Base-by-base conservation (phyloP, 1,140 invertebrate species). In the Caenorhabditis briggsae region DNA sequence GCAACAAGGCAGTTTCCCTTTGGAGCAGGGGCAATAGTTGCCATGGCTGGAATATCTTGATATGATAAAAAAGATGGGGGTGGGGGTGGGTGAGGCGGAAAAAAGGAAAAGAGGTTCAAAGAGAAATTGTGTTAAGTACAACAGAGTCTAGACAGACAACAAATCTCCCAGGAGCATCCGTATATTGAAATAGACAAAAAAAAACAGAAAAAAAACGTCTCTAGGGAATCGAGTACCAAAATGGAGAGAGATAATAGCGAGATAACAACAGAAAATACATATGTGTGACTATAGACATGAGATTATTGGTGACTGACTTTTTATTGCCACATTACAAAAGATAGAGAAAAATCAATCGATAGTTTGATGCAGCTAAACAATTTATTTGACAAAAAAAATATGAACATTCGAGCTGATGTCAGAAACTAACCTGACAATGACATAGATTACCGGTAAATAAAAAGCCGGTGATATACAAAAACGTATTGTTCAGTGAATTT, bases 1-100 rank as follows among this genome's bases (percentile, higher is more conserved):
- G 70, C 70, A 3, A 78, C 70, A 78, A 78, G 70, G 46, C 70
- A 78, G 14, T 50, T 50, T 50, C 70, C 70, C 70, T 78, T 78
- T 11, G 70, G 70, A n/a, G 70, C 70, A 8, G 70, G 70, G 46
- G 70, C 70, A 50, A 78, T 46, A 23, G 70, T 53, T 78, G 70
- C 70, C 70, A 78, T 78, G 46, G 70, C 70, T 78, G 46, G 23
- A 61, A 33, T 8, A 33, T 7, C 6, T 11, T 33, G 11, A 12
- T 61, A 25, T 25, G 25, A 61, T 61, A 25, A 20, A 20, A 11
- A 25, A 20, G 25, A 9, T 5, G 5, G 23, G 23, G 0, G 1
- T 7, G 18, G 11, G 9, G 2, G 1, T 0, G 20, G 5, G 25
- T 25, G 25, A 33, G 14, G 0, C 9, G 9, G 59, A 23, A 61